A percentile compares a stretch with the other conserved stretches of the same genome.
Evolutionary conservation across 2,797 vertebrate genomes (phyloP).

Genomic region (Oreochromis grahami): DNA sequence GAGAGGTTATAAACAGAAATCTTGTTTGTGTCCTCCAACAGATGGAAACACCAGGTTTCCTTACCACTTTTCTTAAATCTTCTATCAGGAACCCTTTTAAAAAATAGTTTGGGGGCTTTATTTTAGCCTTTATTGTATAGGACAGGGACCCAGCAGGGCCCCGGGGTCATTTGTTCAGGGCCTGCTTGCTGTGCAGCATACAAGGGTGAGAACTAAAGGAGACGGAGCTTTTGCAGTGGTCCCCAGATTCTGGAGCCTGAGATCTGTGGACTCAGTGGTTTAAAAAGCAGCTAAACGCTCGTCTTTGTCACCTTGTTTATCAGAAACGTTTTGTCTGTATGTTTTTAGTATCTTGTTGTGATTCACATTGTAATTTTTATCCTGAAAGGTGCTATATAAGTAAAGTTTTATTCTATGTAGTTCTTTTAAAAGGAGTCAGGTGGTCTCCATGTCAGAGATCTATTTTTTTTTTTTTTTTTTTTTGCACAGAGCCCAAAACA

Average conservation of each 20-base stretch:
- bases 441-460: not conserved
- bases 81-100: not conserved
- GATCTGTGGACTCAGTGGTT: not conserved
- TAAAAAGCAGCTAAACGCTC: not conserved
- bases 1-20: not conserved
- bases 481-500: not conserved
- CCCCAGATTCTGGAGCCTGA: not conserved
- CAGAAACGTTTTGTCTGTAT: not conserved
- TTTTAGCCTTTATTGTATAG: not conserved
- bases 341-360: not conserved
- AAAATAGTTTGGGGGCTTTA: not conserved
- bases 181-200: not conserved
- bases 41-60: not conserved
- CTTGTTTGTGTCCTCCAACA: not conserved
- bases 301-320: not conserved
- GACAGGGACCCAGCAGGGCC: not conserved
- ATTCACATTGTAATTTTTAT: not conserved
- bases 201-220: too few species aligned
- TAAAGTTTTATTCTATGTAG: not conserved
- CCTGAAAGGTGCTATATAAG: not conserved
- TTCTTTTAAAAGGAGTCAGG: not conserved
- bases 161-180: not conserved
- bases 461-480: accelerated
- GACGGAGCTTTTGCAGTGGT: not conserved
- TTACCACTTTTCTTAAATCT: not conserved